Percentiles rank a stretch among this genome's conserved stretches.
Evolutionary conservation across 2,113 vertebrate species (phyloP).

Genomic region (Sorex araneus): DNA sequence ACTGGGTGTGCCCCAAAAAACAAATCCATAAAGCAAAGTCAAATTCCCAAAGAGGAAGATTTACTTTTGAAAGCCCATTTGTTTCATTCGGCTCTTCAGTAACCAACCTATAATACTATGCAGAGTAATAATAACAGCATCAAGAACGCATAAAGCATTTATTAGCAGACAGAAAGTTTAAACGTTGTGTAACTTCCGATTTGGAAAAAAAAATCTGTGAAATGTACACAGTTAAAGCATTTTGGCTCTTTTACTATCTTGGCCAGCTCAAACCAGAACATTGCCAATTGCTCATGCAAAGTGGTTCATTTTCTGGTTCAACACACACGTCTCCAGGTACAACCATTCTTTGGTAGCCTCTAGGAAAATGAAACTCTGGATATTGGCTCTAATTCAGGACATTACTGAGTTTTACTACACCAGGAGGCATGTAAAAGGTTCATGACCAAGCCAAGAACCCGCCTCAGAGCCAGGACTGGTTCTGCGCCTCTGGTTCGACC

Average conservation of each 20-base stretch:
- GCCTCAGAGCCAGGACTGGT: slow-evolving; percentile 31
- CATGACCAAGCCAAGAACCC: neutral
- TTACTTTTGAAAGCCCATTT: slow-evolving; percentile 41
- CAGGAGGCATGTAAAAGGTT: neutral
- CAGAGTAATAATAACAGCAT: neutral
- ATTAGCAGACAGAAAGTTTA: slow-evolving; percentile 9
- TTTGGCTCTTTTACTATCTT: neutral
- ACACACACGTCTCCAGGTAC: neutral
- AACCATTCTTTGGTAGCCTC: slow-evolving; percentile 19
- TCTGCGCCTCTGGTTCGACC: neutral
- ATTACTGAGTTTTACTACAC: neutral
- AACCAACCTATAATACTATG: slow-evolving; percentile 26
- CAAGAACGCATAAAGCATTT: slow-evolving; percentile 14
- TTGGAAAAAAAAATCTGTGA: neutral
- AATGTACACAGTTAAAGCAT: neutral
- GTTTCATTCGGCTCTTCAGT: slow-evolving; percentile 22
- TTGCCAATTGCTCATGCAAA: neutral
- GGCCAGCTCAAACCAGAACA: neutral
- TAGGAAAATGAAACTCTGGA: neutral
- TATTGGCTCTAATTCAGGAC: neutral
- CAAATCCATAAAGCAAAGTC: neutral
- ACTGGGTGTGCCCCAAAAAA: too few species aligned
- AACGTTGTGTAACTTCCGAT: slow-evolving; percentile 18
- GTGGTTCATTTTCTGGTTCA: neutral
- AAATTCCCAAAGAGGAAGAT: neutral